Percentiles rank a stretch among this genome's conserved stretches.
phyloP scores from a whole-genome alignment of 2,888 invertebrate genomes.

The Theretra japonica region DNA sequence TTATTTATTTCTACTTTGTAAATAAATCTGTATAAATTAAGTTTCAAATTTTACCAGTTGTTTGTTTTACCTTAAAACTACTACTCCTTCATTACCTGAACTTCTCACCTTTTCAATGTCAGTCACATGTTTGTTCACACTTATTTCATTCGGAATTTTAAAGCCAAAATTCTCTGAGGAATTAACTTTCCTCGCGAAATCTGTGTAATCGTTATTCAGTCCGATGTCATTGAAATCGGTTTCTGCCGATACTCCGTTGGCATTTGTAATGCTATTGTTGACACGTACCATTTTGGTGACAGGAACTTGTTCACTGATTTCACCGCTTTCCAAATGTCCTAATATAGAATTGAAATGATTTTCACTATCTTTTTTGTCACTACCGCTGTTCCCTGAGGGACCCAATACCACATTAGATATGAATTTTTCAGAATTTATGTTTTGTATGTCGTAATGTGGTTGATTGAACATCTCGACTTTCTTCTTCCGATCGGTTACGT shows the following conservation, averaged over 20 bases:
- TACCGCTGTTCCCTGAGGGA: constrained; percentile 29
- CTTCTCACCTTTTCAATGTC: constrained; percentile 19
- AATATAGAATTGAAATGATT: constrained; percentile 38
- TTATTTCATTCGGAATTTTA: constrained; percentile 3
- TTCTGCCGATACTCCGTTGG: constrained; percentile 22
- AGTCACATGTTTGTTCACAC: constrained; percentile 8
- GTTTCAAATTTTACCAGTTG: constrained; percentile 63
- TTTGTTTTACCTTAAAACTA: constrained; percentile 49
- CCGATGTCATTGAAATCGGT: constrained; percentile 36
- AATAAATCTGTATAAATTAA: constrained; percentile 76
- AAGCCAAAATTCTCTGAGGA: constrained; percentile 10
- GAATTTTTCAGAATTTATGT: constrained; percentile 48
- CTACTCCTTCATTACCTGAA: constrained; percentile 34
- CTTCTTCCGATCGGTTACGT: constrained; percentile 39
- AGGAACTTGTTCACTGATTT: constrained; percentile 34
- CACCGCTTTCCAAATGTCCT: constrained; percentile 43
- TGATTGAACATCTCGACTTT: constrained; percentile 31
- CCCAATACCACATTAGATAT: constrained; percentile 37
- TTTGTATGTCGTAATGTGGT: constrained; percentile 45
- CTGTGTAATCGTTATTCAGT: constrained; percentile 3
- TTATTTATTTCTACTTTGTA: constrained; percentile 76
- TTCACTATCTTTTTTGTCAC: constrained; percentile 26
- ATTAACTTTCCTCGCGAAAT: not conserved
- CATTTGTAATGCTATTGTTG: constrained; percentile 33
- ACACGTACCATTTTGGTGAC: constrained; percentile 39